Conservation (phyloP, 2,113 vertebrate species). For the crab-eating macaque (Macaca fascicularis) region DNA sequence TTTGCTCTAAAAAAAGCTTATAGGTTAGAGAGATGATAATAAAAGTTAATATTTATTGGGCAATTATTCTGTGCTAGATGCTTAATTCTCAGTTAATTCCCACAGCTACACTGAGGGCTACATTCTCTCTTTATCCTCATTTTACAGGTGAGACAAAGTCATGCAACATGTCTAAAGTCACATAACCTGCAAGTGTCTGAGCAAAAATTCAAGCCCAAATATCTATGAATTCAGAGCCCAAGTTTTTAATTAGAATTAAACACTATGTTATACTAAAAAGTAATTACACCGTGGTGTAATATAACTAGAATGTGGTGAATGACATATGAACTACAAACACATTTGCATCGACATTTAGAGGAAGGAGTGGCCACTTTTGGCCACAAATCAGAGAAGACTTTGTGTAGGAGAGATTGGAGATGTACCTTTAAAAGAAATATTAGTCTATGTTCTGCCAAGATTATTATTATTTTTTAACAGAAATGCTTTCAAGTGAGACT, state of each 20-base stretch:
- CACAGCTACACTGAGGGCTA: not conserved
- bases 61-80: not conserved
- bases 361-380: not conserved
- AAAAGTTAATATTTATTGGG: not conserved
- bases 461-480: constrained; percentile 19
- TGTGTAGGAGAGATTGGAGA: not conserved
- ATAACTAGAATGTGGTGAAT: not conserved
- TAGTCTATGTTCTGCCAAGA: not conserved
- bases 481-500: constrained; percentile 31
- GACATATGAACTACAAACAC: not conserved
- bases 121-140: not conserved
- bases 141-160: not conserved
- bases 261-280: not conserved
- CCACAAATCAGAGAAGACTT: not conserved
- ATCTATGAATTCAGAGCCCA: not conserved
- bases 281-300: not conserved
- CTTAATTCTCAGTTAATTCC: not conserved
- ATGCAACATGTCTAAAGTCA: not conserved
- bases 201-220: not conserved
- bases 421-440: not conserved
- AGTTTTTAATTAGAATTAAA: not conserved
- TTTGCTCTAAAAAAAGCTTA: not conserved
- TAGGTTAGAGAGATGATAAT: not conserved
- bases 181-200: not conserved
- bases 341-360: not conserved